Percentiles rank a stretch among this genome's conserved stretches.
These are phyloP conservation scores for Brachionus angularis DNA, from an alignment of 1,140 invertebrate genomes.

Conservation along the genomic window DNA sequence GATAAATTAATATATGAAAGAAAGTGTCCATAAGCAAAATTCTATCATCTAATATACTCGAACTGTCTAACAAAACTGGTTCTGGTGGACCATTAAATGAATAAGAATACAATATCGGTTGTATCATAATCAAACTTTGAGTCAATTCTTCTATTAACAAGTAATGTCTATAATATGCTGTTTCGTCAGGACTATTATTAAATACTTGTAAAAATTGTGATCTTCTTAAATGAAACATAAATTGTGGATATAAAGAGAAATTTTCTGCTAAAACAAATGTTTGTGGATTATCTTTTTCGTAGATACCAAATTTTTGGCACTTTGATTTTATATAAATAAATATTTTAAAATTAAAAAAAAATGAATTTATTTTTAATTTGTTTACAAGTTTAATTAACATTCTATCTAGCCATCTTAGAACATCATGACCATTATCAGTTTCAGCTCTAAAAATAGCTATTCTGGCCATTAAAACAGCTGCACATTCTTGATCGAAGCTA, in stretches of 20 bases:
- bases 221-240: conserved; percentile 96
- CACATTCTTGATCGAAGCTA: conserved; percentile 95
- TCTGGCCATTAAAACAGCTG: conserved; percentile 91
- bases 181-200: conserved; percentile 99
- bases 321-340: conserved; percentile 58
- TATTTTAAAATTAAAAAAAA: not conserved
- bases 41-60: conserved; percentile 90
- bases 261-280: conserved; percentile 91
- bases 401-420: conserved; percentile 93
- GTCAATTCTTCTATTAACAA: conserved; percentile 75
- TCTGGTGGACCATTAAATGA: conserved; percentile 92
- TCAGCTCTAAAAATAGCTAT: conserved; percentile 92
- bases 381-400: conserved; percentile 77
- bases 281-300: conserved; percentile 91
- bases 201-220: conserved; percentile 99
- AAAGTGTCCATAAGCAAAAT: conserved; percentile 99
- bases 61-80: conserved; percentile 69
- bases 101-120: conserved; percentile 96
- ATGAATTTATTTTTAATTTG: not conserved
- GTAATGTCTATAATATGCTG: conserved; percentile 86
- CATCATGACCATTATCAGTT: conserved; percentile 90
- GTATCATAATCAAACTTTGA: conserved; percentile 98
- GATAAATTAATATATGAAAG: conserved; percentile 99
- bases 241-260: conserved; percentile 96
- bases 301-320: conserved; percentile 99